A percentile compares a stretch with the other conserved stretches of the same genome.
Conservation (phyloP, 1,140 invertebrate species). For the Aphaenogaster floridana region DNA sequence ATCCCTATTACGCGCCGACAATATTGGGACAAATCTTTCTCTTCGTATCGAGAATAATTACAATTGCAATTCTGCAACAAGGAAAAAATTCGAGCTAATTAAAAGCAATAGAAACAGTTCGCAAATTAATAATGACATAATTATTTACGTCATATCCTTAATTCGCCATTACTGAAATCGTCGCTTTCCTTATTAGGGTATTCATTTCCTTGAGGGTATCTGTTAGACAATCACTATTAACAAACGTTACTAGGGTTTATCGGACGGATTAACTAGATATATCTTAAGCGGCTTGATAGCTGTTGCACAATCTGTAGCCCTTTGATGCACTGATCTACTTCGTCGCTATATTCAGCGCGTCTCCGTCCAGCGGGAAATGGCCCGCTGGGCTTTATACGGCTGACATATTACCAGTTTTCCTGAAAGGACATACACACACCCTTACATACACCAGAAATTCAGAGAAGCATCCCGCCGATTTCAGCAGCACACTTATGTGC, state of each 20-base stretch:
- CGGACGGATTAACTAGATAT: constrained; percentile 7
- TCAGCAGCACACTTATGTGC: neutral
- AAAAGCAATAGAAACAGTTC: neutral
- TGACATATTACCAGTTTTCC: constrained; percentile 59
- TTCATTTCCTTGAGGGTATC: neutral
- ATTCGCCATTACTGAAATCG: neutral
- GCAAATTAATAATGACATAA: neutral
- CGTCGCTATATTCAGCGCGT: constrained; percentile 29
- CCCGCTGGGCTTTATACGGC: constrained; percentile 43
- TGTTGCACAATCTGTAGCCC: constrained; percentile 33
- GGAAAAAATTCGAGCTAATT: neutral
- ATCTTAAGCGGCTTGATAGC: constrained; percentile 2
- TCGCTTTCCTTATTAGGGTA: too few species aligned
- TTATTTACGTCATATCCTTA: neutral
- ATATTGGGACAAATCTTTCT: neutral
- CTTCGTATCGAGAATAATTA: neutral
- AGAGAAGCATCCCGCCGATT: constrained; percentile 18
- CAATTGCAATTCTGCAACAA: neutral
- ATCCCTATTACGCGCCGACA: neutral
- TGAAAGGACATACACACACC: constrained; percentile 17
- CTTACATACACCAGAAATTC: neutral
- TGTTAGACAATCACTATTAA: neutral
- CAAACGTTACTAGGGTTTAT: neutral
- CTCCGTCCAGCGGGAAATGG: constrained; percentile 32
- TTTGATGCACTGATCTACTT: constrained; percentile 43